Base-by-base conservation (phyloP, 2,888 invertebrate genomes). In the Cataglyphis altisquamis region DNA sequence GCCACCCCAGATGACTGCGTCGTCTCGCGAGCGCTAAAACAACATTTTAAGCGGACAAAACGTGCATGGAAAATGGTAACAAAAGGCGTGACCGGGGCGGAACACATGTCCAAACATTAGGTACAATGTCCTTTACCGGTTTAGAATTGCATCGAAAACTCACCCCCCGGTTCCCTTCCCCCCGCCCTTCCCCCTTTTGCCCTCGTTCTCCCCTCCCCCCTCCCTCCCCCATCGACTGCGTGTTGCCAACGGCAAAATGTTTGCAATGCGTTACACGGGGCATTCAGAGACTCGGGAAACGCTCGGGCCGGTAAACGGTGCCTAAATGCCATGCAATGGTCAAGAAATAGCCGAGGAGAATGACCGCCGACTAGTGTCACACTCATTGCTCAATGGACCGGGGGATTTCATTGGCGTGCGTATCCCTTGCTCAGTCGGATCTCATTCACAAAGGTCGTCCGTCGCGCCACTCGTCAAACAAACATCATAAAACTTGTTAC, bases 91-190 rank as follows among this genome's bases (percentile, higher is more conserved):
- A 94, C 94, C 92, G 92, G 91, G 93, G 94, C 93, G 94, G 94
- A 94, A 94, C 94, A 94, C 94, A 94, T 94, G 94, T 94, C 94
- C 94, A 94, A 94, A 94, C 94, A 94, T 93, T 91, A 91, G 89
- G 89, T 89, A 94, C 94, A 94, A 94, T 94, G 93, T 92, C 90
- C 92, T 91, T 60, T 72, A 89, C 91, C 91, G 89, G 92, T 92
- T 77, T 90, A 91, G 91, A 91, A 93, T 92, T 90, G 91, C 91
- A 60, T 80, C 78, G 72, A 72, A 80, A 72, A 45, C 72, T 45
- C 36, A 85, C 86, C 88, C 82, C 82, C 82, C 75, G 86, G 77
- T 75, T 72, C 77, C 85, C 85, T 85, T 78, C 83, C 84, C 82
- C 73, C 36, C 67, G 15, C 63, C 63, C n/a, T 39, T 63, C 66